A percentile compares a stretch with the other conserved stretches of the same genome.
These are phyloP conservation scores for Anniella stebbinsi DNA, from an alignment of 2,797 vertebrate genomes.

Conservation along the genomic window DNA sequence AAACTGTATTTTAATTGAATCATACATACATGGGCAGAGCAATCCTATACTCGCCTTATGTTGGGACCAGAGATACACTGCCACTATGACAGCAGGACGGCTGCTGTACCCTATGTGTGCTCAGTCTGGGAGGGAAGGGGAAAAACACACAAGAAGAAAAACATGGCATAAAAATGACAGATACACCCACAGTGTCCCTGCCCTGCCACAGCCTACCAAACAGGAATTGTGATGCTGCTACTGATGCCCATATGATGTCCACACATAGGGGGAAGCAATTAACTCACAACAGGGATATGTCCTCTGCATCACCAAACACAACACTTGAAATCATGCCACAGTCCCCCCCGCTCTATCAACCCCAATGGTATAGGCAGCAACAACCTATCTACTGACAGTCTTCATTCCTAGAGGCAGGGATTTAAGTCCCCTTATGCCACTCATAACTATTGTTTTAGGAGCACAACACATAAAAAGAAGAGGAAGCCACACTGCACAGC, in stretches of 20 bases:
- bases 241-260: neutral
- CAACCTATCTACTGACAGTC: too few species aligned
- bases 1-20: conserved; percentile 21
- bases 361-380: too few species aligned
- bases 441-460: too few species aligned
- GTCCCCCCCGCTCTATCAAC: too few species aligned
- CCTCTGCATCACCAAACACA: neutral
- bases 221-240: neutral
- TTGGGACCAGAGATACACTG: neutral
- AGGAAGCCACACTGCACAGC: too few species aligned
- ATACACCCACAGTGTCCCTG: neutral
- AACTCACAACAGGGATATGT: neutral
- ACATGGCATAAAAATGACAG: neutral
- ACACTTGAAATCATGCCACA: too few species aligned
- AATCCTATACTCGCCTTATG: neutral
- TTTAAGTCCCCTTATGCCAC: too few species aligned
- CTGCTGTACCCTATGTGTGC: neutral
- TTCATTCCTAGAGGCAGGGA: too few species aligned
- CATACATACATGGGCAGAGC: neutral
- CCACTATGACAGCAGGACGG: neutral
- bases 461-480: too few species aligned
- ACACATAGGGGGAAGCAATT: neutral
- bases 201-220: neutral
- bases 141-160: neutral
- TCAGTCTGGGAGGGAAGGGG: neutral